Evolutionary conservation across 1,140 invertebrate genomes (phyloP).

Genomic region (Drosophila lowei): DNA sequence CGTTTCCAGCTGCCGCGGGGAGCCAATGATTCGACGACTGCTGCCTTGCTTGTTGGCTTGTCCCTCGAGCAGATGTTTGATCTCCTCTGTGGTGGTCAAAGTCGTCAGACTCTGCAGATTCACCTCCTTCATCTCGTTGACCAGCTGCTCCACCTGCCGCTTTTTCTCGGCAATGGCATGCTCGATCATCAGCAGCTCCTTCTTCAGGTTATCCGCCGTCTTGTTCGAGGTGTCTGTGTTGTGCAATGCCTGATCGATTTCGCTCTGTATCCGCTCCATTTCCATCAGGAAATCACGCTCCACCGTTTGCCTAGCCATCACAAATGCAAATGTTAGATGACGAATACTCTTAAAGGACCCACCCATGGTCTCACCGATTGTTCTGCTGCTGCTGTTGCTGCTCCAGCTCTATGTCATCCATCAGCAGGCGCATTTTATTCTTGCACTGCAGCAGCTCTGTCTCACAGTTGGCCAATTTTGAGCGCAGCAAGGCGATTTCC

Average conservation of each 20-base stretch:
- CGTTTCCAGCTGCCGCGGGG: constrained; percentile 94
- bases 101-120: constrained; percentile 93
- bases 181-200: constrained; percentile 90
- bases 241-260: constrained; percentile 92
- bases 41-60: constrained; percentile 91
- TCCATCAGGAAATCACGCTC: constrained; percentile 90
- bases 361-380: constrained; percentile 54
- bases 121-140: constrained; percentile 95
- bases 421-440: constrained; percentile 91
- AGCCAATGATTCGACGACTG: constrained; percentile 94
- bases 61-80: constrained; percentile 91
- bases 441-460: constrained; percentile 94
- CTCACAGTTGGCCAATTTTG: constrained; percentile 93
- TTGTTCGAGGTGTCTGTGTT: constrained; percentile 91
- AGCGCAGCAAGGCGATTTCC: constrained; percentile 91
- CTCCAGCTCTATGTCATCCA: constrained; percentile 86
- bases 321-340: not conserved
- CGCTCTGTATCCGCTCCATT: constrained; percentile 91
- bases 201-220: constrained; percentile 91
- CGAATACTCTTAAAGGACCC: no score
- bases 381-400: constrained; percentile 80
- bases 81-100: constrained; percentile 92
- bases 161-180: constrained; percentile 93
- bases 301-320: constrained; percentile 85
- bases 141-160: constrained; percentile 91